These are phyloP conservation scores for Bursaphelenchus okinawaensis DNA, from an alignment of 2,888 invertebrate genomes.

Conservation along the genomic window DNA sequence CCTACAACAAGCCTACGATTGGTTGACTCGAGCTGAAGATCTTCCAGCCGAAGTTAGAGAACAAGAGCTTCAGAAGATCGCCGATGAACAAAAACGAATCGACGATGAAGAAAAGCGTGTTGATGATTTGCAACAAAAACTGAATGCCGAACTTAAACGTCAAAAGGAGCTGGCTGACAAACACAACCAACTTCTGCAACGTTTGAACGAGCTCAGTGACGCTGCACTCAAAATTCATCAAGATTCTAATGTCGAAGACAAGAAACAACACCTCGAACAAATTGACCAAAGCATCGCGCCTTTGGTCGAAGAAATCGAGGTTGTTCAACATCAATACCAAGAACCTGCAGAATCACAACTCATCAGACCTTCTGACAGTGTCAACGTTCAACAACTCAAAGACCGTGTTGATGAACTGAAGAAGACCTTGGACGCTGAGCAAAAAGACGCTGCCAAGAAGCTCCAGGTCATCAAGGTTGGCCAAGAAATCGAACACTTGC, in stretches of 20 bases:
- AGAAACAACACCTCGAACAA: neutral
- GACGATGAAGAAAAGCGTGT: neutral
- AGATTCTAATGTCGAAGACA: neutral
- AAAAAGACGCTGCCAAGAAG: slow-evolving; percentile 10
- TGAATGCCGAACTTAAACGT: neutral
- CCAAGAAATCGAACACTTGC: neutral
- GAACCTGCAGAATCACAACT: neutral
- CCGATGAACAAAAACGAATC: neutral
- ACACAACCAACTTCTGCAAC: slow-evolving; percentile 5
- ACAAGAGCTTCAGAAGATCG: neutral
- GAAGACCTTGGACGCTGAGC: slow-evolving; percentile 15
- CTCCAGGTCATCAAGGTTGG: slow-evolving; percentile 9
- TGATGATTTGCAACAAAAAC: neutral
- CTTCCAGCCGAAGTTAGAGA: neutral
- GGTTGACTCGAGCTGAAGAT: neutral
- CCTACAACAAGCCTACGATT: neutral
- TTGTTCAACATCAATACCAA: neutral
- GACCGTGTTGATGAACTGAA: slow-evolving; percentile 15
- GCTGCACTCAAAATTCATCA: neutral
- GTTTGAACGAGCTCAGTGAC: neutral
- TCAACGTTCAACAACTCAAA: neutral
- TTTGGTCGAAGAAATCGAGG: neutral
- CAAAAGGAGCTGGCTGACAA: neutral
- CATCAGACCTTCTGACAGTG: neutral
- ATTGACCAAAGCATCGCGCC: neutral